Conservation (phyloP, 2,797 vertebrate genomes). For the Rhadinocentrus ornatus region DNA sequence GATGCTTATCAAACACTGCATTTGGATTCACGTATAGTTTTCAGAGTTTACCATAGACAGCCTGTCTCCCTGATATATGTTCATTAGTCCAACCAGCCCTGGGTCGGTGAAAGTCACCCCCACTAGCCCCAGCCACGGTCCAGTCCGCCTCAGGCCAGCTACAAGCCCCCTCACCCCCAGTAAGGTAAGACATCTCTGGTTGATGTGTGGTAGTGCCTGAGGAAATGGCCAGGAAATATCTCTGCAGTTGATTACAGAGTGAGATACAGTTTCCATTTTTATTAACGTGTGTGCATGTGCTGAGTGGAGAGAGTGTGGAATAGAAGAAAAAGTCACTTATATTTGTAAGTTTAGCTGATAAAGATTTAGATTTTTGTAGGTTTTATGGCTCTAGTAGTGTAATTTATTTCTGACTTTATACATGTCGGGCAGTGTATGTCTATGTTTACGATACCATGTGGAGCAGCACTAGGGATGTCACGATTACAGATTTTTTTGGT, state of each 20-base stretch:
- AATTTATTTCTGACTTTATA: not conserved
- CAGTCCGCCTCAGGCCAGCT: conserved; percentile 32
- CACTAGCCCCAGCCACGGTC: conserved; percentile 31
- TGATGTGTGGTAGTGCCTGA: conserved; percentile 10
- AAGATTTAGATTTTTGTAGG: not conserved
- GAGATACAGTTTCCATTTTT: not conserved
- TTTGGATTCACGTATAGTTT: conserved; percentile 14
- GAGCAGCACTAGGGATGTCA: too few relatives aligned
- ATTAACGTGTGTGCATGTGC: not conserved
- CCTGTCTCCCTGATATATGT: conserved; percentile 31
- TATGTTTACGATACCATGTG: too few relatives aligned
- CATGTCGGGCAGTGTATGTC: not conserved
- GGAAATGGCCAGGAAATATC: conserved; percentile 4
- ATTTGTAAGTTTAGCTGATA: not conserved
- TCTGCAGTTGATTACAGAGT: not conserved
- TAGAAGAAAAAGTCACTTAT: not conserved
- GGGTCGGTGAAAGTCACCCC: conserved; percentile 34
- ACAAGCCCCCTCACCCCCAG: conserved; percentile 43
- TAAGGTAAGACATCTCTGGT: conserved; percentile 62
- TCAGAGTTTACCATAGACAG: conserved; percentile 20
- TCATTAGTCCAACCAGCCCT: conserved; percentile 57
- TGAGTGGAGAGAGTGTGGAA: not conserved
- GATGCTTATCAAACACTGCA: not conserved
- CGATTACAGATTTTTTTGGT: too few relatives aligned
- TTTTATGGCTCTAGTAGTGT: not conserved